phyloP scores from a whole-genome alignment of 2,797 vertebrate species.

The Sebastes aleutianus region DNA sequence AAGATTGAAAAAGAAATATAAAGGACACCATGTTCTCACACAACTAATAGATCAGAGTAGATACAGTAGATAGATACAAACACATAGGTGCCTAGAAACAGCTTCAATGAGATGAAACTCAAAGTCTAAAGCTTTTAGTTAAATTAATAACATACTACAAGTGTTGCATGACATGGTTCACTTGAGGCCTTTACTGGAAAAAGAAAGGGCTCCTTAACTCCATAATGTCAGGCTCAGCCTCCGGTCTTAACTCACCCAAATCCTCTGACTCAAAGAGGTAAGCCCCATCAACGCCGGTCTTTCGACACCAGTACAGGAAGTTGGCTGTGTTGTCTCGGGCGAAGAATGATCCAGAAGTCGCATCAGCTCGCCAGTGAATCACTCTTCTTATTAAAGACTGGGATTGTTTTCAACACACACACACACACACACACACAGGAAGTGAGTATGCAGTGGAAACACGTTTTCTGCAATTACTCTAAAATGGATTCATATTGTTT shows the following conservation, averaged over 20 bases:
- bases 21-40: not conserved
- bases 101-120: not conserved
- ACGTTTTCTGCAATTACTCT: not conserved
- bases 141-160: not conserved
- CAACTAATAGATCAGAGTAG: not conserved
- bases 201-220: not conserved
- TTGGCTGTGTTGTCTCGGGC: constrained; percentile 97
- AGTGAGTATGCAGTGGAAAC: not conserved
- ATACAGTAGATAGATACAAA: not conserved
- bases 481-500: not conserved
- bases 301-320: constrained; percentile 97
- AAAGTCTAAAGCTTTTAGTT: not conserved
- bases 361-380: constrained; percentile 92
- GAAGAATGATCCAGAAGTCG: constrained; percentile 95
- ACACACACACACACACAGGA: not conserved
- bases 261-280: constrained; percentile 98
- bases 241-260: constrained; percentile 84
- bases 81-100: not conserved
- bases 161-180: not conserved
- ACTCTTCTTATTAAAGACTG: constrained; percentile 87
- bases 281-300: constrained; percentile 92
- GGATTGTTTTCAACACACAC: constrained; percentile 11
- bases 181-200: not conserved
- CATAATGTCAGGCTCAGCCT: not conserved
- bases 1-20: not conserved